These are phyloP conservation scores for Scrobipalpa costella DNA, from an alignment of 2,888 invertebrate species.

Conservation along the genomic window DNA sequence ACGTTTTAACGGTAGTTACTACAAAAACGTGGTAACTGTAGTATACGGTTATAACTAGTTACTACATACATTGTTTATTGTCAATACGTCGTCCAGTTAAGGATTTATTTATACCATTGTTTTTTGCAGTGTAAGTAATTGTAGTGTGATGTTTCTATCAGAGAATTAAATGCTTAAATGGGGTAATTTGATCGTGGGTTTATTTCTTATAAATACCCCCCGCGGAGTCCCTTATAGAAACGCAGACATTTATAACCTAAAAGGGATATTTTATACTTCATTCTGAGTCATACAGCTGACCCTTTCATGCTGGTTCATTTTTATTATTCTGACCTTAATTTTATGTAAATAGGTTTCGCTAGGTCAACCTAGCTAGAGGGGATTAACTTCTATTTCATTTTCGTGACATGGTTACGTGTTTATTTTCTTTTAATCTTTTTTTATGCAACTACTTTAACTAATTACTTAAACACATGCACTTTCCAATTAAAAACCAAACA, in stretches of 20 bases:
- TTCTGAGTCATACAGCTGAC: neutral
- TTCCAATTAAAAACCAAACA: too few relatives aligned
- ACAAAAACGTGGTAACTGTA: slow-evolving; percentile 26
- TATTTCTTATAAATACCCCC: neutral
- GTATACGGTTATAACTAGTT: neutral
- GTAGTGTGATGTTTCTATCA: slow-evolving; percentile 15
- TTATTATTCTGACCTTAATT: too few relatives aligned
- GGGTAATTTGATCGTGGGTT: neutral
- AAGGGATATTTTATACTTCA: neutral
- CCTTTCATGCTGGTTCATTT: neutral
- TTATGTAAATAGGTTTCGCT: too few relatives aligned
- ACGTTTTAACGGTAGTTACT: slow-evolving; percentile 37
- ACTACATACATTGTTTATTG: slow-evolving; percentile 19
- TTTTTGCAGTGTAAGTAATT: neutral
- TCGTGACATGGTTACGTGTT: too few relatives aligned
- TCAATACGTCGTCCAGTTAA: slow-evolving; percentile 1
- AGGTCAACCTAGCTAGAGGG: too few relatives aligned
- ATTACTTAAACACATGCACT: too few relatives aligned
- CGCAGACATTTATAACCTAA: neutral
- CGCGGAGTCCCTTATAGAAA: neutral
- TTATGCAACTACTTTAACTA: too few relatives aligned
- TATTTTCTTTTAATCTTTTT: too few relatives aligned
- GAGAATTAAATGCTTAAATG: neutral
- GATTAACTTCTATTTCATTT: too few relatives aligned
- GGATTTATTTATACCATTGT: slow-evolving; percentile 9